phyloP scores from a whole-genome alignment of 2,113 vertebrate genomes.

The Megaleporinus macrocephalus region DNA sequence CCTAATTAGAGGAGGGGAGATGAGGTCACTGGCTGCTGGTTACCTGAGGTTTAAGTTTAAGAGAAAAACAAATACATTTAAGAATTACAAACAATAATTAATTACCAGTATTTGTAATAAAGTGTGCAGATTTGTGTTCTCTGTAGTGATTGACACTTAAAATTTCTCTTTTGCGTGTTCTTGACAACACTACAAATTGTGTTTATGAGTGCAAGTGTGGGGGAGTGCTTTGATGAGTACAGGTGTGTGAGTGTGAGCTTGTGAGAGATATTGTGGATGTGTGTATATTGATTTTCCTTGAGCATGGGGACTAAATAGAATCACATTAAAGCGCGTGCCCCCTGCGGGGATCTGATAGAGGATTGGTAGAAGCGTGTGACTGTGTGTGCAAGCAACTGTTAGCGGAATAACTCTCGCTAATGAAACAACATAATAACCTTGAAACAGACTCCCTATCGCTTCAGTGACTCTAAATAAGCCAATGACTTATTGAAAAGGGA shows the following conservation, averaged over 20 bases:
- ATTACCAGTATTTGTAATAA: too few relatives aligned
- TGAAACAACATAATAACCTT: slow-evolving; percentile 44
- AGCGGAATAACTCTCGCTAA: slow-evolving; percentile 31
- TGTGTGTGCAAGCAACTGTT: background rate
- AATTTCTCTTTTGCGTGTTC: too few relatives aligned
- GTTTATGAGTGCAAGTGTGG: too few relatives aligned
- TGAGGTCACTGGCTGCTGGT: too few relatives aligned
- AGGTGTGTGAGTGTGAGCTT: slow-evolving; percentile 17
- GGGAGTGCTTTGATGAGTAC: too few relatives aligned
- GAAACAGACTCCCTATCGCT: background rate
- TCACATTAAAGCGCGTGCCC: slow-evolving; percentile 51
- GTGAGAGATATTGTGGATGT: background rate
- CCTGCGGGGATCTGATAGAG: slow-evolving; percentile 23
- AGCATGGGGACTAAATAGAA: slow-evolving; percentile 51
- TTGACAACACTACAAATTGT: too few relatives aligned
- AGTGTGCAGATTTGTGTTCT: too few relatives aligned
- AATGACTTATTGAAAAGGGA: slow-evolving; percentile 9
- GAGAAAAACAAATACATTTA: too few relatives aligned
- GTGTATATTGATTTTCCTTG: slow-evolving; percentile 61
- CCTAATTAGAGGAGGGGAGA: too few relatives aligned
- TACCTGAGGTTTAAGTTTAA: too few relatives aligned
- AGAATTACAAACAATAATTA: too few relatives aligned
- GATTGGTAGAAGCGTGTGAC: background rate
- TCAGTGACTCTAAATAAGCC: slow-evolving; percentile 20
- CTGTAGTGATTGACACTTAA: too few relatives aligned